Conservation (phyloP, 2,113 vertebrate genomes). For the Nannospalax galili region DNA sequence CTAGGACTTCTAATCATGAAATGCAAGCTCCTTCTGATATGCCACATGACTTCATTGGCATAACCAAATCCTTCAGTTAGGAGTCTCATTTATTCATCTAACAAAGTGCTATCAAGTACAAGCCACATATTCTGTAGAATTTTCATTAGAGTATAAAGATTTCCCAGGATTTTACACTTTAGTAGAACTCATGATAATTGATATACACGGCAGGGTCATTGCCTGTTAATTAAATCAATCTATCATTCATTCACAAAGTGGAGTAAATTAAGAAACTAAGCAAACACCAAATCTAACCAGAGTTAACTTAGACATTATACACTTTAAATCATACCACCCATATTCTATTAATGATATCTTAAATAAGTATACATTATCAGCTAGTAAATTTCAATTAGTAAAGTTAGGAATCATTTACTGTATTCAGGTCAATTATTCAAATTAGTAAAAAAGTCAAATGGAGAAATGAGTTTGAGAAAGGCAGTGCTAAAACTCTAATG, state of each 20-base stretch:
- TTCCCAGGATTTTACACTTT: not conserved
- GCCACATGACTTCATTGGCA: not conserved
- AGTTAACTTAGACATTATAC: not conserved
- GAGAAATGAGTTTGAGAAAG: conserved; percentile 49
- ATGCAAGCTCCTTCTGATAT: not conserved
- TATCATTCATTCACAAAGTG: not conserved
- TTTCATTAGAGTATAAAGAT: not conserved
- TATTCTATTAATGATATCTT: not conserved
- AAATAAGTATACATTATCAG: not conserved
- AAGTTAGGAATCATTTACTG: not conserved
- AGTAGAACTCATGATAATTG: not conserved
- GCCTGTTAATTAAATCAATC: not conserved
- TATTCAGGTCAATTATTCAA: not conserved
- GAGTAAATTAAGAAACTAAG: not conserved
- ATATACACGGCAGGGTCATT: not conserved
- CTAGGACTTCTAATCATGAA: not conserved
- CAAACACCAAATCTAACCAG: not conserved
- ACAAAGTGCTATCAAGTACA: not conserved
- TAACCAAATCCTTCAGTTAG: not conserved
- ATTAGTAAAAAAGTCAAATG: not conserved
- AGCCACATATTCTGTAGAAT: not conserved
- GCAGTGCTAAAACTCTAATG: not conserved
- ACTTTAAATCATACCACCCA: not conserved
- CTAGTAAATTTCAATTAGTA: not conserved
- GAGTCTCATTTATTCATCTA: not conserved